Evolutionary conservation across 2,888 invertebrate genomes (phyloP).

Genomic region (Cantharis flavilabris): DNA sequence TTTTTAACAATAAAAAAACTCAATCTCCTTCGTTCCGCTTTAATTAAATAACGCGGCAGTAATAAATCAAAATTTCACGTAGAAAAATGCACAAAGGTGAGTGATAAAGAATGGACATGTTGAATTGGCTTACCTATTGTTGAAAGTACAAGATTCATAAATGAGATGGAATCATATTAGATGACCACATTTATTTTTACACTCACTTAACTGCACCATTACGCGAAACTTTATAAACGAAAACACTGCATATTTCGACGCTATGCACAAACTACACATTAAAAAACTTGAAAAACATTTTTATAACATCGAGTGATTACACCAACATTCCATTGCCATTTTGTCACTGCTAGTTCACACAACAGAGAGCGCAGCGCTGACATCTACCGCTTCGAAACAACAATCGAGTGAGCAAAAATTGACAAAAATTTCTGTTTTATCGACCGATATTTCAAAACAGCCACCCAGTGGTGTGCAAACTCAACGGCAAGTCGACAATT

Average conservation of each 20-base stretch:
- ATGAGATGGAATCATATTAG: slow-evolving; percentile 42
- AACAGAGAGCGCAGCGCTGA: slow-evolving; percentile 35
- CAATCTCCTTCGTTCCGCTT: not conserved
- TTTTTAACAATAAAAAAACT: not conserved
- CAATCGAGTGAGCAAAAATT: not conserved
- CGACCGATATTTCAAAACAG: slow-evolving; percentile 8
- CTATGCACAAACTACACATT: slow-evolving; percentile 38
- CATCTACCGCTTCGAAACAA: slow-evolving; percentile 31
- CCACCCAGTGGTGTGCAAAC: not conserved
- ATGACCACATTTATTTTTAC: slow-evolving; percentile 14
- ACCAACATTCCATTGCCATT: slow-evolving; percentile 57
- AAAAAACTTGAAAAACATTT: slow-evolving; percentile 48
- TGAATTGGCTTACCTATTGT: slow-evolving; percentile 56
- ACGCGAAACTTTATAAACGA: slow-evolving; percentile 33
- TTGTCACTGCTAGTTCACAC: slow-evolving; percentile 51
- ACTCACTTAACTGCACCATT: slow-evolving; percentile 7
- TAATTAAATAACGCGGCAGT: slow-evolving; percentile 29
- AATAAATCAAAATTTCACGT: slow-evolving; percentile 47
- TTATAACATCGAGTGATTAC: slow-evolving; percentile 26
- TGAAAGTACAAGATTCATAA: slow-evolving; percentile 54
- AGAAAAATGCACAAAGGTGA: slow-evolving; percentile 54
- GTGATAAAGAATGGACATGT: slow-evolving; percentile 52
- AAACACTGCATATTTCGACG: slow-evolving; percentile 44
- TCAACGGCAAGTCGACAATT: not conserved
- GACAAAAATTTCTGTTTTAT: slow-evolving; percentile 15